Base-by-base conservation (phyloP, 2,113 vertebrate species). In the Sylvia atricapilla region DNA sequence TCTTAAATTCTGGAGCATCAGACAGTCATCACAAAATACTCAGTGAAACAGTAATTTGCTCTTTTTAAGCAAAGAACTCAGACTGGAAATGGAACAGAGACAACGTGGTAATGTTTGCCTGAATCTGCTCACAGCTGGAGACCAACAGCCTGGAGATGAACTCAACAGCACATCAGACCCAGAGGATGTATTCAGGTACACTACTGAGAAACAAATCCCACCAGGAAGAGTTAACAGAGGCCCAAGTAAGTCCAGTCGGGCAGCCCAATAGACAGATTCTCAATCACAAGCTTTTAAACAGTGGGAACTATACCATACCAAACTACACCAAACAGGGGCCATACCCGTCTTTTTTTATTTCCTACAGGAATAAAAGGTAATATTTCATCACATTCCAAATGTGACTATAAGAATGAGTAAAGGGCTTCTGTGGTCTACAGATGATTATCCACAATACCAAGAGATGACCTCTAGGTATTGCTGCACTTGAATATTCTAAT, bases 81-180 rank as follows among this genome's bases (percentile, higher is more conserved):
- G 49, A 15, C 10, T 91, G 69, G 60, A 89, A 94, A 64, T 9
- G 37, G 56, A 92, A 62, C 28, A 46, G 39, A 87, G 49, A 7
- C 60, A 73, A 21, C 1, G 2, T 13, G 13, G 62, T 37, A 72
- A 78, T 1, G 3, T 78, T 67, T 27, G 37, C 49, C 80, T 84
- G 53, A 93, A 85, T 56, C 69, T 89, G 72, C 80, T 91, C 92
- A 73, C 83, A 91, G 88, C 47, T 72, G 89, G 77, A 95, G 91
- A 69, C 43, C 90, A 83, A 52, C 33, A 77, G 87, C 73, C 44
- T 73, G 60, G 46, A 87, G 62, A 73, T 83, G 28, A 89, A 70
- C 49, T 89, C 62, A 93, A 3, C 0, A 1, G 58, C 58, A n/a
- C 49, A 23, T 90, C 64, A 91, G 37, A 73, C 46, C 41, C 78